Base-by-base conservation (phyloP, 2,888 invertebrate genomes). In the Agonum fuliginosum region DNA sequence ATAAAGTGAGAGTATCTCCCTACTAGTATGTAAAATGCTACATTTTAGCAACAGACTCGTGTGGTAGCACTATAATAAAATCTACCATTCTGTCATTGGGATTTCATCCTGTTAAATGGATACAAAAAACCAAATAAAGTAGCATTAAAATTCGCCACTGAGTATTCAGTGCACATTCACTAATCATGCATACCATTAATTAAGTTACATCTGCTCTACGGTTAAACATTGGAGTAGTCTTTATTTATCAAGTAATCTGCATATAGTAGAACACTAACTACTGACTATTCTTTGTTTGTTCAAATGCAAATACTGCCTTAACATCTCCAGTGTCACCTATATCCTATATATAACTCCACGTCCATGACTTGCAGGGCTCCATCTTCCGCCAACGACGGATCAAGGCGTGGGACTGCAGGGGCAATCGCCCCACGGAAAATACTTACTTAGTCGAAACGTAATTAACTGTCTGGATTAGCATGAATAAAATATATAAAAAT, bases 321-420 rank as follows among this genome's bases (percentile, higher is more conserved):
- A 54, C 54, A 54, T 54, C 54, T 54, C 54, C 27, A 24, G 27
- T 12, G 54, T 54, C 54, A 54, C 54, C 54, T 22, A 54, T 54
- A 54, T 54, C 54, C 54, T 22, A 54, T 54, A 54, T 54, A 54
- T 54, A 54, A 54, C 54, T 54, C 54, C 12, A 24, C 6, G 22
- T 54, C 54, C n/a, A n/a, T n/a, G n/a, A n/a, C n/a, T n/a, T n/a
- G 3, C 12, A 17, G 17, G 1, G 8, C 2, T 6, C 1, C 4
- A 12, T 6, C 14, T 8, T 46, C 46, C 14, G 17, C 46, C 30
- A 30, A 5, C 8, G 30, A n/a, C 30, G 8, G 8, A 8, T 30
- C 3, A 30, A 30, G 30, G 8, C 3, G 30, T 30, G 30, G 3
- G 30, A n/a, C n/a, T n/a, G n/a, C n/a, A n/a, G n/a, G n/a, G n/a